Conservation (phyloP, 2,797 vertebrate species). For the Thamnophis elegans region DNA sequence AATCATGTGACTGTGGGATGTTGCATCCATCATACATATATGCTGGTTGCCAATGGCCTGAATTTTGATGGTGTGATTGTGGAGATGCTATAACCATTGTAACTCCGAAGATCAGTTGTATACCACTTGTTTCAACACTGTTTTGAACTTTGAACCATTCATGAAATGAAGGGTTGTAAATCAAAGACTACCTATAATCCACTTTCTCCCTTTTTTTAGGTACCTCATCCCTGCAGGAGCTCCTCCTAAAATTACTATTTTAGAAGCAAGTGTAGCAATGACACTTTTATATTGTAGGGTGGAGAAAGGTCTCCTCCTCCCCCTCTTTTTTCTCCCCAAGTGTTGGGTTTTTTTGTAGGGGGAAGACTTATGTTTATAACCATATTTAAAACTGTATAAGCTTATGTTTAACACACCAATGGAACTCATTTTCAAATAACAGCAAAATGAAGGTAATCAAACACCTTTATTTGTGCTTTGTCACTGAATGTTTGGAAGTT, state of each 20-base stretch:
- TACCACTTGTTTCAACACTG: too few species aligned
- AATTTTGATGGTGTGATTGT: too few species aligned
- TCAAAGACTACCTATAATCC: neutral
- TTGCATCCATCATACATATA: too few species aligned
- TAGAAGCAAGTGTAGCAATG: neutral
- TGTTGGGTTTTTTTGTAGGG: neutral
- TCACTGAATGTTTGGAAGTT: neutral
- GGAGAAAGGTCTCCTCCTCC: neutral
- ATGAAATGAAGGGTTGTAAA: neutral
- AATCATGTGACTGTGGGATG: too few species aligned
- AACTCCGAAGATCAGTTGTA: too few species aligned
- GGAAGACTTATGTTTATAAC: neutral
- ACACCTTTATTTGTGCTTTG: neutral
- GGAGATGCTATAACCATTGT: too few species aligned
- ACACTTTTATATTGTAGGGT: neutral
- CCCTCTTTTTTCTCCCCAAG: neutral
- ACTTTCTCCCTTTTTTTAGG: neutral
- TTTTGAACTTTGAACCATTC: neutral
- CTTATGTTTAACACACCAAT: neutral
- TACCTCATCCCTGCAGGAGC: neutral
- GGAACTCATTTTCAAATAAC: neutral
- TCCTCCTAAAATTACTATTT: neutral
- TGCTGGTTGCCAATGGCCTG: too few species aligned
- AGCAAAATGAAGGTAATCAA: neutral
- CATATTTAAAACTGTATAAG: neutral